phyloP scores from a whole-genome alignment of 2,797 vertebrate genomes.

The Sciurus vulgaris region DNA sequence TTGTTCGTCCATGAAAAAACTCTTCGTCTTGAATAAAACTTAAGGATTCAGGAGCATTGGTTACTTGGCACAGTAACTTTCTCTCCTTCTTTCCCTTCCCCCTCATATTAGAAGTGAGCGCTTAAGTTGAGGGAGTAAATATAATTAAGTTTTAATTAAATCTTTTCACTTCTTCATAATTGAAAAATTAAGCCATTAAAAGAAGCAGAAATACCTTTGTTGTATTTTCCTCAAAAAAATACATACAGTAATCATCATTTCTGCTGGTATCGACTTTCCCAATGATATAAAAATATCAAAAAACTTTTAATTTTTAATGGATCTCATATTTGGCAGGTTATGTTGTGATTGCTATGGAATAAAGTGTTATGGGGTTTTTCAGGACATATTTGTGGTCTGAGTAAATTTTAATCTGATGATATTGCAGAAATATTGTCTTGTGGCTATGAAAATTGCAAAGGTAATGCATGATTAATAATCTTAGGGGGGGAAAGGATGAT shows the following conservation, averaged over 20 bases:
- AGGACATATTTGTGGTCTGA: slow-evolving; percentile 5
- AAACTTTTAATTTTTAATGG: slow-evolving; percentile 9
- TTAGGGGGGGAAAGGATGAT: slow-evolving; percentile 20
- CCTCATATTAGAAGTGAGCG: not conserved
- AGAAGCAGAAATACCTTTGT: slow-evolving; percentile 35
- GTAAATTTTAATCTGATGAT: slow-evolving; percentile 45
- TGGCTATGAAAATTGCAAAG: slow-evolving; percentile 41
- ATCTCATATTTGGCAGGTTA: not conserved
- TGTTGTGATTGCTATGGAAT: not conserved
- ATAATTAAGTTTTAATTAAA: not conserved
- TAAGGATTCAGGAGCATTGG: slow-evolving; percentile 13
- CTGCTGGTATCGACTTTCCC: not conserved
- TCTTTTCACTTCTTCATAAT: not conserved
- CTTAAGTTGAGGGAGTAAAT: slow-evolving; percentile 22
- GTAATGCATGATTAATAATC: slow-evolving; percentile 43
- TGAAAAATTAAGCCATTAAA: slow-evolving; percentile 27
- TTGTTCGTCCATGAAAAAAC: not conserved
- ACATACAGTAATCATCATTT: not conserved
- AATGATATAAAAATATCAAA: not conserved
- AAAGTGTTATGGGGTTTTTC: slow-evolving; percentile 9
- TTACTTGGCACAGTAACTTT: not conserved
- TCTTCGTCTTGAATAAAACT: not conserved
- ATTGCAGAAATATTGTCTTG: slow-evolving; percentile 57
- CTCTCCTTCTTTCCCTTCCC: not conserved
- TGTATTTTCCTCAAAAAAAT: slow-evolving; percentile 10